Percentiles rank a stretch among this genome's conserved stretches.
Conservation (phyloP, 92 coral and sea anemone species). For the Parazoanthus atlanticus region DNA sequence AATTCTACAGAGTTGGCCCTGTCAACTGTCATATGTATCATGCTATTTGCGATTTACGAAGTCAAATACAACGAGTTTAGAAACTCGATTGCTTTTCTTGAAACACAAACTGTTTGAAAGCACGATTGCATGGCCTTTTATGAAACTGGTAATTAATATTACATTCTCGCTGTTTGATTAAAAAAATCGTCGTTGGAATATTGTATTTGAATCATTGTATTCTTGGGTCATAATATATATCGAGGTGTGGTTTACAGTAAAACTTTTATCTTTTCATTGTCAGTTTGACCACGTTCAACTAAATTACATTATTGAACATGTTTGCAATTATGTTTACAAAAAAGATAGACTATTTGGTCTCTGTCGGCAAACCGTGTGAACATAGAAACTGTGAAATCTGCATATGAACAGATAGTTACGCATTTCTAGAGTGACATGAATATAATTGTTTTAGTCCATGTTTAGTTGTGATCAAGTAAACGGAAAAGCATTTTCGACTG, state of each 20-base stretch:
- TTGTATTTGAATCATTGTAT: too few relatives aligned
- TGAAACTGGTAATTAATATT: not conserved
- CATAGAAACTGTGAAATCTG: conserved; percentile 19
- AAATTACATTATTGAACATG: conserved; percentile 30
- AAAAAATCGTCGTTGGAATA: not conserved
- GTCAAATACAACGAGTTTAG: not conserved
- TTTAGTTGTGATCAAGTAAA: not conserved
- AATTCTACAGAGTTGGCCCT: not conserved
- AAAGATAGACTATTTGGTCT: conserved; percentile 29
- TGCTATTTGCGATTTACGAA: too few relatives aligned
- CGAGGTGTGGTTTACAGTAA: conserved; percentile 19
- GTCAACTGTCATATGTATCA: not conserved
- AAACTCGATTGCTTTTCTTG: not conserved
- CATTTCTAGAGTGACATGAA: conserved; percentile 8
- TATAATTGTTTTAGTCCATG: not conserved
- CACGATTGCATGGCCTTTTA: not conserved
- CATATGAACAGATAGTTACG: conserved; percentile 24
- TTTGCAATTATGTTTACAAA: conserved; percentile 28
- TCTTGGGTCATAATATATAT: not conserved
- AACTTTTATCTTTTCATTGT: conserved; percentile 1
- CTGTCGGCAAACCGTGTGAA: conserved; percentile 39
- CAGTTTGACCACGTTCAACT: conserved; percentile 19
- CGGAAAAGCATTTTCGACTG: conserved; percentile 5
- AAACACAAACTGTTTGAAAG: not conserved
- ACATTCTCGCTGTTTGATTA: not conserved